Evolutionary conservation across 2,113 vertebrate species (phyloP).

Genomic region (Callocephalon fimbriatum): DNA sequence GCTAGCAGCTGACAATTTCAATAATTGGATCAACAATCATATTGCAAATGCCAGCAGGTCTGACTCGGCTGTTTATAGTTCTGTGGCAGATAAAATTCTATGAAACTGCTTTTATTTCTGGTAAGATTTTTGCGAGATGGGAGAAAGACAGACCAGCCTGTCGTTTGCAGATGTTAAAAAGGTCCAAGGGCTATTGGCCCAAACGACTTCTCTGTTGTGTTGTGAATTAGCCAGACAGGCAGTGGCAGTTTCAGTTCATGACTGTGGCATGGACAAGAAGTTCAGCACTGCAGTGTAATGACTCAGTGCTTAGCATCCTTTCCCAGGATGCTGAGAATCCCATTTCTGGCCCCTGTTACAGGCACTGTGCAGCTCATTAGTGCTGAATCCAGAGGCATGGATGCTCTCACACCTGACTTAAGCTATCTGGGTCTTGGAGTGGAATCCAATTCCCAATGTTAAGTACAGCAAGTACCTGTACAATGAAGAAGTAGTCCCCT

Average conservation of each 20-base stretch:
- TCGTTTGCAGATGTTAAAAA: background rate
- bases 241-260: background rate
- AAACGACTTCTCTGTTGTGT: rapidly evolving
- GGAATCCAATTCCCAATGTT: background rate
- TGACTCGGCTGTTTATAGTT: constrained; percentile 27
- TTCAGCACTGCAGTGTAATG: background rate
- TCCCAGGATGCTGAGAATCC: background rate
- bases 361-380: background rate
- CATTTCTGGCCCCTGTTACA: background rate
- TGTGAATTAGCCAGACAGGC: background rate
- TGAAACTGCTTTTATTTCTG: background rate
- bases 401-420: background rate
- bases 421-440: background rate
- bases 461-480: background rate
- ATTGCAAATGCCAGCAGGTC: constrained; percentile 24
- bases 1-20: constrained; percentile 21
- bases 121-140: background rate
- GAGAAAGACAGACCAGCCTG: background rate
- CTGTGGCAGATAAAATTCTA: background rate
- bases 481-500: rapidly evolving
- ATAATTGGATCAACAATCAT: background rate
- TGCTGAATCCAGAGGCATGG: background rate
- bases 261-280: background rate
- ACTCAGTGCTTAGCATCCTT: rapidly evolving
- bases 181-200: background rate